A percentile compares a stretch with the other conserved stretches of the same genome.
These are phyloP conservation scores for Cottoperca gobio DNA, from an alignment of 2,797 vertebrate species.

Conservation along the genomic window DNA sequence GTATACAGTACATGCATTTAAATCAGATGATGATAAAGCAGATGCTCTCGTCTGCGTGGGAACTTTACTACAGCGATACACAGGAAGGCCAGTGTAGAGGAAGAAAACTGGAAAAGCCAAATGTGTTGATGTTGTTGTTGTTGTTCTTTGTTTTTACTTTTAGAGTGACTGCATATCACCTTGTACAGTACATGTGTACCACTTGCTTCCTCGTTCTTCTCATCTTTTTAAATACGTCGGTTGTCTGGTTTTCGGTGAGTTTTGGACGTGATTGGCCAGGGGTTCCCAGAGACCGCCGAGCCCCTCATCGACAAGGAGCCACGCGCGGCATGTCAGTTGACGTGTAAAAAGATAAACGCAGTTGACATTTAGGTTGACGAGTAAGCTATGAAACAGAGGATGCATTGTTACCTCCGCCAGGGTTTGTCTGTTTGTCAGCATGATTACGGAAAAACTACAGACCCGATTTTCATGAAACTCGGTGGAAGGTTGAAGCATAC, in stretches of 20 bases:
- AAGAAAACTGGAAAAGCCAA: no score
- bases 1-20: slow-evolving; percentile 14
- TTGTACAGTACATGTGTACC: neutral
- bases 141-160: neutral
- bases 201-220: neutral
- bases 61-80: no score
- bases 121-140: neutral
- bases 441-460: no score
- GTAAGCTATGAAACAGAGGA: neutral
- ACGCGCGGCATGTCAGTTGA: no score
- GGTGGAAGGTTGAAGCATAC: no score
- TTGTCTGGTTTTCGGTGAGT: neutral
- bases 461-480: no score
- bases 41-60: no score
- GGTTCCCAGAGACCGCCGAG: neutral
- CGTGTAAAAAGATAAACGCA: neutral
- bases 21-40: slow-evolving; percentile 11
- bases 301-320: neutral
- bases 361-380: neutral
- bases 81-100: no score
- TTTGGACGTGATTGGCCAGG: neutral
- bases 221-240: neutral
- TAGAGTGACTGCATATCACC: neutral
- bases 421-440: no score
- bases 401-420: no score